phyloP scores from a whole-genome alignment of 1,140 invertebrate genomes.

The Aphelenchoides fujianensis region DNA sequence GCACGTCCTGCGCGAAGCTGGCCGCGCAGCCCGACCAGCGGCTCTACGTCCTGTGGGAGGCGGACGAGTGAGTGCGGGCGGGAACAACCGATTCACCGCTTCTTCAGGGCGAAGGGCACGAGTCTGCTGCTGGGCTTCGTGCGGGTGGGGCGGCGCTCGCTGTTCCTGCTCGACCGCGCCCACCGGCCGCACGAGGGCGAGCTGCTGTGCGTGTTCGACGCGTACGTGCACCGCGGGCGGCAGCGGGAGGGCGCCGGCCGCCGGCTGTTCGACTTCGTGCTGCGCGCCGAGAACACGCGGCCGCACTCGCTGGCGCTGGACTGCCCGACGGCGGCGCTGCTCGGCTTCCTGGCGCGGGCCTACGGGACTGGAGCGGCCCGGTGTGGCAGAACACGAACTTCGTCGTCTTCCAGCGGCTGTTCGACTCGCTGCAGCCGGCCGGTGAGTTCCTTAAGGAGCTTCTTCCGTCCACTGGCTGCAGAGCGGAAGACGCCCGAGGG shows the following conservation, averaged over 20 bases:
- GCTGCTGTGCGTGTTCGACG: slow-evolving; percentile 76
- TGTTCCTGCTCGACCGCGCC: slow-evolving; percentile 74
- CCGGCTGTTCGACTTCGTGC: slow-evolving; percentile 76
- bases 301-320: slow-evolving; percentile 46
- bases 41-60: slow-evolving; percentile 53
- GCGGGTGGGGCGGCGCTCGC: slow-evolving; percentile 78
- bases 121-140: slow-evolving; percentile 74
- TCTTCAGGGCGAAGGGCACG: not conserved
- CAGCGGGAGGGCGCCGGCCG: slow-evolving; percentile 77
- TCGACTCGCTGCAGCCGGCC: slow-evolving; percentile 32
- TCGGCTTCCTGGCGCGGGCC: slow-evolving; percentile 47
- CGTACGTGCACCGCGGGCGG: slow-evolving; percentile 76
- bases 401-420: slow-evolving; percentile 55
- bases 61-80: slow-evolving; percentile 41
- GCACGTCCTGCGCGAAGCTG: slow-evolving; percentile 34
- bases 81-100: not conserved
- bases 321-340: slow-evolving; percentile 51
- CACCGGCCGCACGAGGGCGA: slow-evolving; percentile 51
- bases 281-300: slow-evolving; percentile 64
- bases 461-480: too few species aligned
- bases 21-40: slow-evolving; percentile 39
- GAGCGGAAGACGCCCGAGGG: not conserved
- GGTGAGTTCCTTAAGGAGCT: slow-evolving; percentile 27
- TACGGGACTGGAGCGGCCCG: slow-evolving; percentile 40
- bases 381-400: slow-evolving; percentile 60